Evolutionary conservation across 1,140 invertebrate species (phyloP).

Genomic region (Ceratosolen fusciceps): DNA sequence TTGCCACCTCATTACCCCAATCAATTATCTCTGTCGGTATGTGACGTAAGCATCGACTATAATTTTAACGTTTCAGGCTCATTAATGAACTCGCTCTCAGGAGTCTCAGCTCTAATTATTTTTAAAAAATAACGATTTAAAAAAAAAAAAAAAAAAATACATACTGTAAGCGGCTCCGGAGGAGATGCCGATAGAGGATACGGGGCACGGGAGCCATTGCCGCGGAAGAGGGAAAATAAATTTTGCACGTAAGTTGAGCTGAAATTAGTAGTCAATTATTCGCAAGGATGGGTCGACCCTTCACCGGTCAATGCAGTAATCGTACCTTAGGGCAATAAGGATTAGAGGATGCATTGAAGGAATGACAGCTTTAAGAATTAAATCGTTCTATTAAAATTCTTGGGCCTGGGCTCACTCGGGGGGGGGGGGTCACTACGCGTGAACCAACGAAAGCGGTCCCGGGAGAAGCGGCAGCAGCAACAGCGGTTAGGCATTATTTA

Average conservation of each 20-base stretch:
- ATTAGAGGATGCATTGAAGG: background rate
- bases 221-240: too few species aligned
- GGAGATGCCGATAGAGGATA: too few species aligned
- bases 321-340: background rate
- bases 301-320: background rate
- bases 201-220: too few species aligned
- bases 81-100: too few species aligned
- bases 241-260: background rate
- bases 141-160: too few species aligned
- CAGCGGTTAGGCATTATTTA: slow-evolving; percentile 31
- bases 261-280: background rate
- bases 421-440: background rate
- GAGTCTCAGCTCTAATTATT: too few species aligned
- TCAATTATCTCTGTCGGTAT: too few species aligned
- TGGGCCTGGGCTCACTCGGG: background rate
- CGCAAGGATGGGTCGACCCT: background rate
- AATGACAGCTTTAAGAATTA: background rate
- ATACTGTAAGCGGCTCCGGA: too few species aligned
- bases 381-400: slow-evolving; percentile 24
- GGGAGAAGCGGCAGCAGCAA: background rate
- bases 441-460: background rate
- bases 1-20: too few species aligned
- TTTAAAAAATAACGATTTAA: too few species aligned
- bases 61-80: too few species aligned
- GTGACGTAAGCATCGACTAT: too few species aligned